Conservation (phyloP, 2,888 invertebrate genomes). For the Hipparchia semele region DNA sequence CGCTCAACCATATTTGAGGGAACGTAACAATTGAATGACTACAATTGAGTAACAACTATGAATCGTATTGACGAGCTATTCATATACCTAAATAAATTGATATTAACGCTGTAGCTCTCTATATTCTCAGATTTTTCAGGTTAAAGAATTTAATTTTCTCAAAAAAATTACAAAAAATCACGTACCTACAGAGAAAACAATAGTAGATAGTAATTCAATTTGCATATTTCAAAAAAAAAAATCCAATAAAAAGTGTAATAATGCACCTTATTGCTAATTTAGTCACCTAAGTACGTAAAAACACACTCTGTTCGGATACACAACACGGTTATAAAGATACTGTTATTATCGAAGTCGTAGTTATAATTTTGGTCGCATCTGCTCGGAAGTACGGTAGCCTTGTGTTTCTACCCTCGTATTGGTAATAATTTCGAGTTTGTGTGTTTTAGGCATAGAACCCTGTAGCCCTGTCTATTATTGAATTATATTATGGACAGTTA, state of each 20-base stretch:
- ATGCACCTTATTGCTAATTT: background rate
- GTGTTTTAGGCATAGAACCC: slow-evolving; percentile 32
- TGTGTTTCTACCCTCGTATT: slow-evolving; percentile 45
- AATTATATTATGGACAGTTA: slow-evolving; percentile 34
- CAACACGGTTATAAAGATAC: slow-evolving; percentile 45
- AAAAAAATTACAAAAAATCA: too few relatives aligned
- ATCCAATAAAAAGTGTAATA: background rate
- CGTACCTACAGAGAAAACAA: too few relatives aligned
- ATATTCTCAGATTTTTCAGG: too few relatives aligned
- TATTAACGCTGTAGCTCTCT: too few relatives aligned
- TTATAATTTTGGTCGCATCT: slow-evolving; percentile 47
- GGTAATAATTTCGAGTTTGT: slow-evolving; percentile 46
- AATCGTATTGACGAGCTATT: too few relatives aligned
- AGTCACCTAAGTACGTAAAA: background rate
- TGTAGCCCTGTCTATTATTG: slow-evolving; percentile 31
- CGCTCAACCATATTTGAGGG: too few relatives aligned
- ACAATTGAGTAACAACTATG: too few relatives aligned
- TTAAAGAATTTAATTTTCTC: too few relatives aligned
- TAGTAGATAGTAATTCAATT: too few relatives aligned
- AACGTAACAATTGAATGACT: too few relatives aligned
- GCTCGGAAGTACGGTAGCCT: slow-evolving; percentile 42
- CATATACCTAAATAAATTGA: too few relatives aligned
- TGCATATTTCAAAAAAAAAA: too few relatives aligned
- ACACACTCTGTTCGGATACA: slow-evolving; percentile 16
- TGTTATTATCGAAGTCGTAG: slow-evolving; percentile 45